These are phyloP conservation scores for Polyergus mexicanus DNA, from an alignment of 1,140 invertebrate genomes.

Conservation along the genomic window DNA sequence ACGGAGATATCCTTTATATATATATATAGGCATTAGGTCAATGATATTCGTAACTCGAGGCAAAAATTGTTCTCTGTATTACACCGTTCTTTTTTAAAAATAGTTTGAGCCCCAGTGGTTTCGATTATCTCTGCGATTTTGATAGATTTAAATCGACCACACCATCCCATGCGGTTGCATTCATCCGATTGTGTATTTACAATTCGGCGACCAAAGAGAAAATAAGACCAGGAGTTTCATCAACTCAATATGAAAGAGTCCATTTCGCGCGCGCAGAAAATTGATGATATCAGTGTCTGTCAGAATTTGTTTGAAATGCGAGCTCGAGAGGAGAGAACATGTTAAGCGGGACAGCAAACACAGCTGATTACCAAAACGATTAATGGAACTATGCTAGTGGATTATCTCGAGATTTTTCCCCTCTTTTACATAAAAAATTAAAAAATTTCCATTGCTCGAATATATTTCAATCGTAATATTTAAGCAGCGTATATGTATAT, in stretches of 20 bases:
- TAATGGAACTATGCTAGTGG: constrained; percentile 17
- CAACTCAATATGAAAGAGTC: constrained; percentile 18
- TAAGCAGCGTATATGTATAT: neutral
- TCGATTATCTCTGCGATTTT: constrained; percentile 20
- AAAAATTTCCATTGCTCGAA: constrained; percentile 8
- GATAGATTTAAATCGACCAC: constrained; percentile 35
- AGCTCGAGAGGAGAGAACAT: neutral
- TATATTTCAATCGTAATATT: constrained; percentile 1
- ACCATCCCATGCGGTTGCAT: constrained; percentile 30
- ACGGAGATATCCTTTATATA: neutral
- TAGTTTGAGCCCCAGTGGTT: constrained; percentile 5
- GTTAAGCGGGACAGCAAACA: neutral
- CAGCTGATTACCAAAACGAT: constrained; percentile 42
- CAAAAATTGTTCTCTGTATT: neutral
- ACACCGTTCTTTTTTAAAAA: constrained; percentile 7
- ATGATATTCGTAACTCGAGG: neutral
- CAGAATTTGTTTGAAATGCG: constrained; percentile 42
- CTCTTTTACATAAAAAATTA: too few species aligned
- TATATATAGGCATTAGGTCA: neutral
- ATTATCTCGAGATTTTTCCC: neutral
- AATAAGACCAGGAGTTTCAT: constrained; percentile 40
- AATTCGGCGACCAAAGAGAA: constrained; percentile 19
- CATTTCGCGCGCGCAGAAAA: constrained; percentile 46
- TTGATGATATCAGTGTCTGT: constrained; percentile 38
- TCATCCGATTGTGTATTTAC: constrained; percentile 25